These are phyloP conservation scores for Eupristina koningsbergeri DNA, from an alignment of 1,140 invertebrate species.

Conservation along the genomic window DNA sequence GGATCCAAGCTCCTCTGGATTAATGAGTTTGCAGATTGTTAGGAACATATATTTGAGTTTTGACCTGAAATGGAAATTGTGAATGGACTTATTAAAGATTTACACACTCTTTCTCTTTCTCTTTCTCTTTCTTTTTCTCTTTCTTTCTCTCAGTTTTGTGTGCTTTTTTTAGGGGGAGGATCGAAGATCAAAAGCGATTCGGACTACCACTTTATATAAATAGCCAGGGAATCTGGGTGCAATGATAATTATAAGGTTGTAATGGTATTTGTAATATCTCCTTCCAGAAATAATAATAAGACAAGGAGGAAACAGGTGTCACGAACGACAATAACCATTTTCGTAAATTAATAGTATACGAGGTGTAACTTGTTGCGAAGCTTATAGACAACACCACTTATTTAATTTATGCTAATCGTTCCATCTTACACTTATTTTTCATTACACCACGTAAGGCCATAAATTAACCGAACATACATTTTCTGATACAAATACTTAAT, in stretches of 20 bases:
- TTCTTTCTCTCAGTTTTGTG: too few species aligned
- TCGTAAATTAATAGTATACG: not conserved
- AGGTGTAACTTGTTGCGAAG: not conserved
- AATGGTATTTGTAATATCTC: not conserved
- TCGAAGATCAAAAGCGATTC: too few species aligned
- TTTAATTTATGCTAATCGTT: not conserved
- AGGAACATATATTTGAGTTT: not conserved
- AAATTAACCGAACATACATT: not conserved
- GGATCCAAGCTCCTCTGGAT: not conserved
- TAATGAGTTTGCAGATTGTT: not conserved
- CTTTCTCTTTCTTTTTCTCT: too few species aligned
- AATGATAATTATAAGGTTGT: too few species aligned
- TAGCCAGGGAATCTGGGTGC: too few species aligned
- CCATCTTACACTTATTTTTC: conserved; percentile 9
- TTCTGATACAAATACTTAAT: not conserved
- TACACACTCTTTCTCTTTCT: not conserved
- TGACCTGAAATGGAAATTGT: not conserved
- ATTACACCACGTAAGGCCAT: not conserved
- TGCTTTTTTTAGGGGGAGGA: too few species aligned
- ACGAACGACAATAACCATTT: not conserved
- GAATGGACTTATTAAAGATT: not conserved
- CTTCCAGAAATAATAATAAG: not conserved
- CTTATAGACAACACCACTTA: not conserved
- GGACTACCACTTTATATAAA: too few species aligned
- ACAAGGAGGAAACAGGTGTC: not conserved